Conservation (phyloP, 1,140 invertebrate species). For the Ericerus pela region DNA sequence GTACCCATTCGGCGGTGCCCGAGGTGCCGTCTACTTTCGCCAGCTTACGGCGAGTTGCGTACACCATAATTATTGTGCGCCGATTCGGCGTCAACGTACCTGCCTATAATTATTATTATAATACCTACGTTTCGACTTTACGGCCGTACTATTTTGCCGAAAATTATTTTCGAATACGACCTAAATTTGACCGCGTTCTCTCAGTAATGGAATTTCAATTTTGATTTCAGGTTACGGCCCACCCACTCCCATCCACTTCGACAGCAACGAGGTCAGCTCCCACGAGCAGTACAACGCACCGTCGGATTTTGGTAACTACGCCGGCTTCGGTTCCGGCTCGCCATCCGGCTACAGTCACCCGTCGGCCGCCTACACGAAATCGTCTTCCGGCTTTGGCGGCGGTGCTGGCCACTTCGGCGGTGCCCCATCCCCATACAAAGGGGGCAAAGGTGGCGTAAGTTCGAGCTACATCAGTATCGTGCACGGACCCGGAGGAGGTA, state of each 20-base stretch:
- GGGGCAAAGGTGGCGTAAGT: not conserved
- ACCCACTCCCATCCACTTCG: not conserved
- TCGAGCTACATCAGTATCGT: constrained; percentile 3
- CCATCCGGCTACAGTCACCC: not conserved
- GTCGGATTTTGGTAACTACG: not conserved
- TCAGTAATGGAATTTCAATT: too few relatives aligned
- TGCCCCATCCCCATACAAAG: too few relatives aligned
- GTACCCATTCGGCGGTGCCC: too few relatives aligned
- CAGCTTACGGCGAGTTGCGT: too few relatives aligned
- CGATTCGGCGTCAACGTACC: too few relatives aligned
- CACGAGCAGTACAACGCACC: not conserved
- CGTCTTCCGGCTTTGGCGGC: not conserved
- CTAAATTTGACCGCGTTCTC: too few relatives aligned
- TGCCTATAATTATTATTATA: too few relatives aligned
- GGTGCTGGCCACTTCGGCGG: not conserved
- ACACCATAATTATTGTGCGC: too few relatives aligned
- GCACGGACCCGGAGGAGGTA: not conserved
- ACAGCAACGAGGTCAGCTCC: not conserved
- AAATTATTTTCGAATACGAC: too few relatives aligned
- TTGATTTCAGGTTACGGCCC: not conserved
- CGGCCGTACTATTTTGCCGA: too few relatives aligned
- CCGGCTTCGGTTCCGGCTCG: not conserved
- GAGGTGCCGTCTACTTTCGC: too few relatives aligned
- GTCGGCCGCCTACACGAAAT: not conserved
- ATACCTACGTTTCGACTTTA: too few relatives aligned